Percentiles rank a stretch among this genome's conserved stretches.
Conservation (phyloP, 2,113 vertebrate species). For the Poeciliopsis retropinna region DNA sequence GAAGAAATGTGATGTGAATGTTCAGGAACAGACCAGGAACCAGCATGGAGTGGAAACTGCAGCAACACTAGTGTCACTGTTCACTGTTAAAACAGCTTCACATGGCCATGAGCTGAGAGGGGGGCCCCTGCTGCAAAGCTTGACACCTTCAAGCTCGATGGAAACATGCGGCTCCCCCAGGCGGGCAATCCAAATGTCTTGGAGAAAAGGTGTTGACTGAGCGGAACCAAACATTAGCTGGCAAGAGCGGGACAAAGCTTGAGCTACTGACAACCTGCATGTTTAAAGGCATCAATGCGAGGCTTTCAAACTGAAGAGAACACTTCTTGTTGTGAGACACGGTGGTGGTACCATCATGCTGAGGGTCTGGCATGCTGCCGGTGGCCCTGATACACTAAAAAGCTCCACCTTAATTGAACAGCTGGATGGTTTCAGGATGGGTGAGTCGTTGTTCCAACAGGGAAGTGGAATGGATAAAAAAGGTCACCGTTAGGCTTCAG, state of each 20-base stretch:
- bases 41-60: not conserved
- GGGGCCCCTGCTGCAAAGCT: not conserved
- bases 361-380: too few relatives aligned
- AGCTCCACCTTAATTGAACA: not conserved
- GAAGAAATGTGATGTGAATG: not conserved
- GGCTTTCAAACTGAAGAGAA: not conserved
- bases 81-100: not conserved
- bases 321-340: too few relatives aligned
- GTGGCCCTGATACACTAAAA: too few relatives aligned
- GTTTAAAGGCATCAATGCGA: not conserved
- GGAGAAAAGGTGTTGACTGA: too few relatives aligned
- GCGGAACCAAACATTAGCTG: too few relatives aligned
- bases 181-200: not conserved
- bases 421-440: not conserved
- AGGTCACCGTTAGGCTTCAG: not conserved
- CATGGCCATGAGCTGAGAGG: not conserved
- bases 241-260: too few relatives aligned
- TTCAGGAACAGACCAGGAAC: not conserved
- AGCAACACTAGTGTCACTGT: not conserved
- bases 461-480: not conserved
- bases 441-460: not conserved
- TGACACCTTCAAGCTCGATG: not conserved
- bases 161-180: not conserved
- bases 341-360: too few relatives aligned
- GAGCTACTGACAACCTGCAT: not conserved